Evolutionary conservation across 2,888 invertebrate genomes (phyloP).

Genomic region (Diadegma fenestrale): DNA sequence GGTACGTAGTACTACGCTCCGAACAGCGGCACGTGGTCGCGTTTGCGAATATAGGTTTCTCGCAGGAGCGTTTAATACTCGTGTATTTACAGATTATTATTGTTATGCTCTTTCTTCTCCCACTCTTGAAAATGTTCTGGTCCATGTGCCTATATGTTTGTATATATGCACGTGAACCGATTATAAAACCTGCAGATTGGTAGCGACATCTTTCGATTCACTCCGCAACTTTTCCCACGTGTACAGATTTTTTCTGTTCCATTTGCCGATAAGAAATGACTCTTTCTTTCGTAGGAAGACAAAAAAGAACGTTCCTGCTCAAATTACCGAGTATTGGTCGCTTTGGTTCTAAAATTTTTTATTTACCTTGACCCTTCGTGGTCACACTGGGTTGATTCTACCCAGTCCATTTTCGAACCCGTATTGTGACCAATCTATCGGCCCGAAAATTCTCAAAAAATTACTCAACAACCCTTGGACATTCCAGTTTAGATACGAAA

Average conservation of each 20-base stretch:
- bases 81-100: constrained; percentile 72
- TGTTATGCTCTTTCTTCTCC: constrained; percentile 69
- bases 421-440: too few species aligned
- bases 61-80: constrained; percentile 69
- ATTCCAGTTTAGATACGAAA: too few species aligned
- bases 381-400: too few species aligned
- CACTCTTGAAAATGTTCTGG: constrained; percentile 57
- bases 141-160: not conserved
- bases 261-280: constrained; percentile 3
- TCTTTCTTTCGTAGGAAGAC: not conserved
- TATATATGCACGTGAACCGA: not conserved
- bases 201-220: constrained; percentile 37
- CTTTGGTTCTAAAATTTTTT: too few species aligned
- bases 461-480: too few species aligned
- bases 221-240: not conserved
- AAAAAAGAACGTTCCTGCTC: not conserved
- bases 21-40: constrained; percentile 70
- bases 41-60: constrained; percentile 71
- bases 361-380: too few species aligned
- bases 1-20: constrained; percentile 69
- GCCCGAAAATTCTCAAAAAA: too few species aligned
- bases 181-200: not conserved
- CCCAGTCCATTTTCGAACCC: too few species aligned
- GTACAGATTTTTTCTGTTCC: not conserved
- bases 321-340: too few species aligned